Evolutionary conservation across 2,888 invertebrate genomes (phyloP).

Genomic region (Calephelis perditalis): DNA sequence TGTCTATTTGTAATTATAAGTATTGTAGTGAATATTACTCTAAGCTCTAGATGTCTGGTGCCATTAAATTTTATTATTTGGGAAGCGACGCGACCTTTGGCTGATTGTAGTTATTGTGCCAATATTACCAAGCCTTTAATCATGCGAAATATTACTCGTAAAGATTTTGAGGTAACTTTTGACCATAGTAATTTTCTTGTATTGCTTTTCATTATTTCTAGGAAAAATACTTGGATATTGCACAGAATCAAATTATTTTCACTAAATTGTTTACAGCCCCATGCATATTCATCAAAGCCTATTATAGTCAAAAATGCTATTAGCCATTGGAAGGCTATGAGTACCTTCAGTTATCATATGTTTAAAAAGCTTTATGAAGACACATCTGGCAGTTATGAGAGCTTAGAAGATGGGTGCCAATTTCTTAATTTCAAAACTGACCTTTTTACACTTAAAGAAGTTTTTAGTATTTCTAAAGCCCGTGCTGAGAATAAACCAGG

Average conservation of each 20-base stretch:
- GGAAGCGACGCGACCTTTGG: slow-evolving; percentile 91
- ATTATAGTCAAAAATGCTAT: slow-evolving; percentile 88
- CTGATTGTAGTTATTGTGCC: slow-evolving; percentile 88
- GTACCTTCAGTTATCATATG: slow-evolving; percentile 81
- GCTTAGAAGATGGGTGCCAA: slow-evolving; percentile 88
- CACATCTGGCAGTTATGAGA: slow-evolving; percentile 84
- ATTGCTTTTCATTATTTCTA: no score
- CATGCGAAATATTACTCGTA: slow-evolving; percentile 81
- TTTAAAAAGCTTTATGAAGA: slow-evolving; percentile 84
- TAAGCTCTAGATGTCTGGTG: slow-evolving; percentile 85
- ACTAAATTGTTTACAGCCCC: slow-evolving; percentile 53
- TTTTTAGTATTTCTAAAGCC: slow-evolving; percentile 84
- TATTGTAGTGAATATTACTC: slow-evolving; percentile 47
- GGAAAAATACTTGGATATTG: no score
- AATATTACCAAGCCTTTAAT: slow-evolving; percentile 83
- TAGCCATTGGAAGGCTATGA: slow-evolving; percentile 86
- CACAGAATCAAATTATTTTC: background rate
- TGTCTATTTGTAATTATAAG: slow-evolving; percentile 37
- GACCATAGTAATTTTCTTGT: background rate
- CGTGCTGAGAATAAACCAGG: slow-evolving; percentile 80
- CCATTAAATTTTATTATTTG: slow-evolving; percentile 91
- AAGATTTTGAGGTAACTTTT: slow-evolving; percentile 78
- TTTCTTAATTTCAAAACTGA: slow-evolving; percentile 92
- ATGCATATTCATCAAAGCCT: slow-evolving; percentile 88
- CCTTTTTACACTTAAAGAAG: slow-evolving; percentile 85